phyloP scores from a whole-genome alignment of 2,113 vertebrate genomes.

The Miniopterus natalensis region DNA sequence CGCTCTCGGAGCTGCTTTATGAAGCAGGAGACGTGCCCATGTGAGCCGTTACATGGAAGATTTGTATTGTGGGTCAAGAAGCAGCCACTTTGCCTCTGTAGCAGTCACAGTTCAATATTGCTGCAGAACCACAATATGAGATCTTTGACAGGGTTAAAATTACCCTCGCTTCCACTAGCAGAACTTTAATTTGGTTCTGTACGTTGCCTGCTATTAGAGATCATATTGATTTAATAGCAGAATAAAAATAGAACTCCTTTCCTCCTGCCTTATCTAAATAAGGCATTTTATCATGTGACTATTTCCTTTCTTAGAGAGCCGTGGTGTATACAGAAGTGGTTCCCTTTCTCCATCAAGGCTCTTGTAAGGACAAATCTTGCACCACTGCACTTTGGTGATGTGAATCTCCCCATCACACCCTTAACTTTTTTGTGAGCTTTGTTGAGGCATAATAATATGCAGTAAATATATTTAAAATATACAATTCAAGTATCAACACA shows the following conservation, averaged over 20 bases:
- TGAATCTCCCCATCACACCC: background rate
- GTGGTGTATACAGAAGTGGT: background rate
- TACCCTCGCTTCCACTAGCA: background rate
- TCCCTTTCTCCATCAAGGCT: background rate
- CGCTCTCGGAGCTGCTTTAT: background rate
- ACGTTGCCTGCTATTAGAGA: slow-evolving; percentile 19
- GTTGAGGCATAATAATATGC: background rate
- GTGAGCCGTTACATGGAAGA: rapidly evolving
- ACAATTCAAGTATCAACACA: background rate
- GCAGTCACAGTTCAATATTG: background rate
- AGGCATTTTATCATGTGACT: background rate
- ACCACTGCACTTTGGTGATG: background rate
- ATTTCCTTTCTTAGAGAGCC: background rate
- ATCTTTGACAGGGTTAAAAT: background rate
- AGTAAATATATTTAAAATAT: background rate
- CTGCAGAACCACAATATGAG: background rate
- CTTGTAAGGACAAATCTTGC: background rate
- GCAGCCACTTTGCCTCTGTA: background rate
- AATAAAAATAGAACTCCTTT: slow-evolving; percentile 68
- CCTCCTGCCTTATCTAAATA: background rate
- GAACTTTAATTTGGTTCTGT: slow-evolving; percentile 44
- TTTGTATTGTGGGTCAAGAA: background rate
- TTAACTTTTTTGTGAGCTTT: background rate
- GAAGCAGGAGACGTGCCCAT: background rate
- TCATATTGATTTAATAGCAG: slow-evolving; percentile 48